phyloP scores from a whole-genome alignment of 2,888 invertebrate genomes.

The Amiota minor region DNA sequence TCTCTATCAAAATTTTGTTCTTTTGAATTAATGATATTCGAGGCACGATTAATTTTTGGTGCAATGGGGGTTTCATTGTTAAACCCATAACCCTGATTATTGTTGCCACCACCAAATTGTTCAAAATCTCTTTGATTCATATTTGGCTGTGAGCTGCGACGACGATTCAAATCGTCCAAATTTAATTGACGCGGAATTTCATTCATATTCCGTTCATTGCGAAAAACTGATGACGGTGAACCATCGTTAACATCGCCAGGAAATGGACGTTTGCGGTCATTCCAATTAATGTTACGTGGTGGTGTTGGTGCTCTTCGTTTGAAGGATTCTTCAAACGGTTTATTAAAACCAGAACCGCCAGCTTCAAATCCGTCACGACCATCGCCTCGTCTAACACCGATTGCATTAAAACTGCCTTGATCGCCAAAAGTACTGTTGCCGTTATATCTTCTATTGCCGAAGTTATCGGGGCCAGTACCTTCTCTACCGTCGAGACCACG shows the following conservation, averaged over 20 bases:
- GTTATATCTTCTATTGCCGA: too few species aligned
- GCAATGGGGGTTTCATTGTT: not conserved
- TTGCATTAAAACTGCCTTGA: too few species aligned
- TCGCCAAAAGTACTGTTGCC: too few species aligned
- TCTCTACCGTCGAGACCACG: too few species aligned
- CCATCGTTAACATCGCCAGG: slow-evolving; percentile 28
- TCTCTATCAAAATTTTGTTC: not conserved
- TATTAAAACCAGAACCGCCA: slow-evolving; percentile 38
- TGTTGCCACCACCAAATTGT: not conserved
- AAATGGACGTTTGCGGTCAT: slow-evolving; percentile 18
- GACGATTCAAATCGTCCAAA: not conserved
- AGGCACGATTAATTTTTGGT: not conserved
- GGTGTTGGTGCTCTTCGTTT: slow-evolving; percentile 46
- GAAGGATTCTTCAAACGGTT: slow-evolving; percentile 29
- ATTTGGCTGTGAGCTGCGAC: not conserved
- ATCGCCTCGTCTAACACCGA: too few species aligned
- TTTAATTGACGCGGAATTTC: not conserved
- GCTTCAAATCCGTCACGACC: not conserved
- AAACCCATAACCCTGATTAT: not conserved
- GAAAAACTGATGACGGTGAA: slow-evolving; percentile 22
- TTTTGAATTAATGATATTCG: not conserved
- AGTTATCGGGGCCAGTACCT: too few species aligned
- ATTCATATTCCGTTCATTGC: slow-evolving; percentile 5
- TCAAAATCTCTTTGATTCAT: not conserved
- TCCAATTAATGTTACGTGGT: slow-evolving; percentile 50